Evolutionary conservation across 2,797 vertebrate genomes (phyloP), one percentile per base, ranked within the genome.

Genomic region (Acrossocheilus wenchowensis): DNA sequence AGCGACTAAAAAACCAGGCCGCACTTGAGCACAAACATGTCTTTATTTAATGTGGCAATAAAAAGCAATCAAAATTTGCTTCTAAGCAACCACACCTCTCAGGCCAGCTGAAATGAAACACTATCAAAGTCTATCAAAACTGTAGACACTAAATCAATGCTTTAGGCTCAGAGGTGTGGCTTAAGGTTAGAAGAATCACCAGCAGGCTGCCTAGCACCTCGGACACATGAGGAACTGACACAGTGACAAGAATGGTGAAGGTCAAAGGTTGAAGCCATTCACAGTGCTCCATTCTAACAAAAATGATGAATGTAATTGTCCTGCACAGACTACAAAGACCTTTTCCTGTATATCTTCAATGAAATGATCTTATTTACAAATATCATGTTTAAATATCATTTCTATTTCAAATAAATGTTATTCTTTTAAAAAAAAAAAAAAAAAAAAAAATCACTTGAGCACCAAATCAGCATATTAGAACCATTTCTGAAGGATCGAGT

Each of bases 151-250:
- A 45, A 82, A 72, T 9, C n/a, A 83, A 43, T 23, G 19, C 36
- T 75, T 66, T 48, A 48, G 3, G 9, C 15, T 62, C 41, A 62
- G 41, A 66, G 57, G 43, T 66, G 43, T 62, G 54, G 15, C 52
- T 30, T 60, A 30, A 19, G 14, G 52, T 74, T 75, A 75, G 57
- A 84, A 66, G 19, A 36, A 75, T 64, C 82, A 75, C 71, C 71
- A 64, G 82, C 39, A 43, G 69, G 19, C 6, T 73, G 81, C 36
- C 14, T 23, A 69, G n/a, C 68, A 69, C 66, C 30, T 26, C 19
- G 14, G 5, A 48, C 54, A 43, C 50, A 60, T 62, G 10, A 36
- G 26, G 43, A 69, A 81, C 79, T 52, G 66, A 21, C 64, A 71
- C 14, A 57, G 68, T 41, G 15, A 52, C 7, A 52, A 50, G 6